Evolutionary conservation across 2,797 vertebrate species (phyloP), one percentile per base, ranked within the genome.

Genomic region (Oreortyx pictus): DNA sequence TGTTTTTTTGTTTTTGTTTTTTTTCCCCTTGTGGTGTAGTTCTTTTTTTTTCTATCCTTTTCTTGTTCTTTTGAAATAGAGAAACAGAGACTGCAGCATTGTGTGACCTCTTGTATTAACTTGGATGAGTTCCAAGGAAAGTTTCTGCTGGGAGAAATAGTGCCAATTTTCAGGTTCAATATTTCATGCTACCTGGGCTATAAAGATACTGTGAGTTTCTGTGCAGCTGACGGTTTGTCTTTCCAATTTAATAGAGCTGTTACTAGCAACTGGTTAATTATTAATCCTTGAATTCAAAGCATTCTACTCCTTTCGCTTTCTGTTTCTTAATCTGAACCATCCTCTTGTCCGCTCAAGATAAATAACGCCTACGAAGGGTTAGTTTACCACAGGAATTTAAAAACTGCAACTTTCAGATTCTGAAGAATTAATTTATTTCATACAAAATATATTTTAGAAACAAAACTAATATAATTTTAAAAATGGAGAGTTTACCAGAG

Each of bases 171-270:
- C 71, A 80, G 61, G 80, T 89, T 92, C 88, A 88, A 39, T 91
- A 79, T 94, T 93, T 92, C 29, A 43, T 89, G 10, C 19, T 76
- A 77, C 80, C 56, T 76, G 41, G 11, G 5, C 88, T 86, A 79
- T 89, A 84, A 92, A 94, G 92, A 88, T 89, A 49, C 4, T 71
- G 71, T 90, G 89, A 46, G 76, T 91, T 86, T 91, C 82, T 91
- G 44, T 89, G 64, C 56, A 71, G 52, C 85, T 91, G 78, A 79
- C 24, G 47, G 47, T 62, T 93, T 88, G 12, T 83, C 74, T 88
- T 90, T 74, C 71, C 77, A 60, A 71, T 84, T 89, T 81, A 93
- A 83, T 92, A 83, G 89, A 84, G 44, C 71, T 9, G 5, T 79
- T 95, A 56, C 67, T 84, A 73, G 80, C 39, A 84, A 23, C 39